Base-by-base conservation (phyloP, 2,797 vertebrate genomes). In the Hydrolagus colliei region DNA sequence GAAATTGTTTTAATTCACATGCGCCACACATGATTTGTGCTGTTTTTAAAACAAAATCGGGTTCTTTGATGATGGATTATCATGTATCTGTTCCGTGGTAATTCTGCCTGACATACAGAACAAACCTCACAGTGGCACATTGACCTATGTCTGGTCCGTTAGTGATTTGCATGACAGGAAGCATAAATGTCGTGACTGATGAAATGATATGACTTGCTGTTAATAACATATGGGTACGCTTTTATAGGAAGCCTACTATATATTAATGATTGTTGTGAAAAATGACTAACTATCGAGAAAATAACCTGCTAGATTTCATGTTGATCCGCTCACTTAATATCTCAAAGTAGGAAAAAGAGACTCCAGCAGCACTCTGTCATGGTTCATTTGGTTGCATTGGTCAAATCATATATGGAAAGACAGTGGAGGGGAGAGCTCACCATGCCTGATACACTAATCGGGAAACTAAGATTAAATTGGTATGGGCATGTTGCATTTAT, bases 401-500 rank as follows among this genome's bases (percentile, higher is more conserved):
- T 65, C 13, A 80, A n/a, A 65, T 65, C 22, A 80, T 13, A 65
- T n/a, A 32, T 3, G 16, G 78, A 80, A 80, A 80, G 62, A 16
- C 59, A 16, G 62, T 16, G 7, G 22, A 35, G 78, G 62, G 35
- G 62, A 67, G 78, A 80, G 78, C 62, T 1, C 7, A 16, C 63
- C 78, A 32, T 65, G 22, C 22, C 27, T 80, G 78, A 80, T 63
- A 80, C 65, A 32, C n/a, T 80, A 80, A 80, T 80, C 78, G 67
- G 62, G 27, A 65, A 32, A 27, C 61, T 16, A 27, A 65, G 22
- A 35, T 65, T 80, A 80, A 80, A 80, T 22, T 80, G 62, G 62
- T 80, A 32, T 27, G 67, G 78, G 78, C 62, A 65, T 80, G 78
- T 27, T 80, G 78, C 63, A 80, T 65, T 67, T 63, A 65, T 80